Base-by-base conservation (phyloP, 2,113 vertebrate species). In the Psittacara wagleri region DNA sequence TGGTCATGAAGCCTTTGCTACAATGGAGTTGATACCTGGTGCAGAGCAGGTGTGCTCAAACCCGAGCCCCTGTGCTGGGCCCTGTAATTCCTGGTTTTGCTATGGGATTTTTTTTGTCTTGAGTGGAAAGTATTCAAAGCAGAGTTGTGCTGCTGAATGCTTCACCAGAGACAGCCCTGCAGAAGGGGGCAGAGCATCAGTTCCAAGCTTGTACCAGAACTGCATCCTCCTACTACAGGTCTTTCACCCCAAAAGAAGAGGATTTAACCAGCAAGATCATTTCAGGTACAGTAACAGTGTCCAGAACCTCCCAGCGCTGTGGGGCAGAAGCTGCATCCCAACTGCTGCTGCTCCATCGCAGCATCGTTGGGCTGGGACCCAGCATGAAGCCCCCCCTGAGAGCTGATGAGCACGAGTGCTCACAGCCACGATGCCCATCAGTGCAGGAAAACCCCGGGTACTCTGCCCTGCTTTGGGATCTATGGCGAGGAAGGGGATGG, bases 281-380 rank as follows among this genome's bases (percentile, higher is more conserved):
- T 57, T 57, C 23, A 4, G 1, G 0, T 61, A 10, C 6, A 1
- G 41, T 44, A 62, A 55, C 24, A 13, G 8, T 67, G 29, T 33
- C 43, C 64, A 28, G 63, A 23, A 17, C 35, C 44, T 44, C 17
- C 19, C 3, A 27, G 22, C 18, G 12, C 10, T 24, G 43, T 2
- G 11, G 23, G 33, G 52, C 2, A 6, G 43, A 31, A 16, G n/a
- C 41, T 18, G 2, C 24, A 22, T 54, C 63, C 22, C 41, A 9
- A 27, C 12, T 1, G 1, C 37, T 17, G 28, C 46, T 2, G 9
- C 41, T 41, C 17, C 0, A 19, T 23, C 49, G 17, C 54, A 25
- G 54, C 1, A 0, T 19, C 4, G 0, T 0, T 12, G 57, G 35
- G n/a, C 10, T 12, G 35, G 20, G 6, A 69, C 10, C 17, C 23